Evolutionary conservation across 2,888 invertebrate genomes (phyloP).

Genomic region (Lissocephala sabroskyi): DNA sequence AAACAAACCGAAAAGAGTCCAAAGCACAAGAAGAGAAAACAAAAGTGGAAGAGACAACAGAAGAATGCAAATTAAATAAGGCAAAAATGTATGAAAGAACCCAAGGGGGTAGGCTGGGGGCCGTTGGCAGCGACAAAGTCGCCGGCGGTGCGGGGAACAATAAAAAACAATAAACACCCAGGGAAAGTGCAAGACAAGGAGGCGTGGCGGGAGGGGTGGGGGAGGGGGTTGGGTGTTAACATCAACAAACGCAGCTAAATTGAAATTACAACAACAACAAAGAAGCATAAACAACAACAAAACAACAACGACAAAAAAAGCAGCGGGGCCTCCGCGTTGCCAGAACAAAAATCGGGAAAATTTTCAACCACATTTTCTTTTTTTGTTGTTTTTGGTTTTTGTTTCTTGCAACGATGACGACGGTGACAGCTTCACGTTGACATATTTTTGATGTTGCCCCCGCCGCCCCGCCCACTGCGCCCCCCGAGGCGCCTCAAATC

Average conservation of each 20-base stretch:
- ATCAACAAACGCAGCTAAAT: slow-evolving; percentile 1
- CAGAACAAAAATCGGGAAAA: no score
- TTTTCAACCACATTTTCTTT: background rate
- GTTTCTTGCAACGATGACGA: slow-evolving; percentile 5
- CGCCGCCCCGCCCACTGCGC: no score
- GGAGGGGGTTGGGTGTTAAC: background rate
- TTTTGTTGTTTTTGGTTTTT: background rate
- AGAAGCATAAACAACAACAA: background rate
- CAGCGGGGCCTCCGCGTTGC: no score
- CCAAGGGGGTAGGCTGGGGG: no score
- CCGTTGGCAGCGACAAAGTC: no score
- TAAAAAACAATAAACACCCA: no score
- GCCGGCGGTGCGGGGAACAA: no score
- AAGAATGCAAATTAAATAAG: slow-evolving; percentile 45
- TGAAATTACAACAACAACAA: background rate
- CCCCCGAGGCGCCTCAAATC: no score
- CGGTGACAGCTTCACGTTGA: slow-evolving; percentile 37
- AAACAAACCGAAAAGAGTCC: background rate
- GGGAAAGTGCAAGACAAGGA: slow-evolving; percentile 29
- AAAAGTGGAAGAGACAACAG: slow-evolving; percentile 8
- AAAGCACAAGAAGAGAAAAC: background rate
- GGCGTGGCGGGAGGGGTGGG: background rate
- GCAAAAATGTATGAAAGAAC: no score
- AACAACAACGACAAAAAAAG: background rate
- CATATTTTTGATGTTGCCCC: no score